These are phyloP conservation scores for Aspiorhynchus laticeps DNA, from an alignment of 2,113 vertebrate species.

Conservation along the genomic window DNA sequence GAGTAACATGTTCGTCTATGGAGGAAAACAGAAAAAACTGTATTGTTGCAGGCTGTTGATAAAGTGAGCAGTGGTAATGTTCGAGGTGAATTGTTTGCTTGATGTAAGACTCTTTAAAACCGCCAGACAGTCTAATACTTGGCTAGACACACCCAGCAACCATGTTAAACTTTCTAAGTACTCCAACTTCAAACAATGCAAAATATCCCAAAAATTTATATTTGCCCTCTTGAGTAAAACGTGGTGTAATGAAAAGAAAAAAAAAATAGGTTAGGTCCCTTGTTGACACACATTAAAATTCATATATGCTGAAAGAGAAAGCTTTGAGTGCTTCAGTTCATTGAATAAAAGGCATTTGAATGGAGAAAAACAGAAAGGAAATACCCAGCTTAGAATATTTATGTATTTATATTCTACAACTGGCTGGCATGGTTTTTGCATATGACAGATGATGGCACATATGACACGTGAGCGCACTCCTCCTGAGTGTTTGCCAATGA, in stretches of 20 bases:
- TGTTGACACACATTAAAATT: conserved; percentile 60
- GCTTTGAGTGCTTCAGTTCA: conserved; percentile 51
- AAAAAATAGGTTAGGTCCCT: conserved; percentile 64
- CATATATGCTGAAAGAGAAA: conserved; percentile 59
- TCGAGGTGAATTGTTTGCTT: conserved; percentile 34
- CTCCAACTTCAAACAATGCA: conserved; percentile 22
- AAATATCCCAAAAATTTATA: conserved; percentile 17
- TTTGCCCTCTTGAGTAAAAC: conserved; percentile 9
- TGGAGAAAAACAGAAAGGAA: not conserved
- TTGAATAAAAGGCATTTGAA: conserved; percentile 34
- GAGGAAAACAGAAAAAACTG: not conserved
- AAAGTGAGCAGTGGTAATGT: not conserved
- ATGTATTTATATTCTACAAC: conserved; percentile 11
- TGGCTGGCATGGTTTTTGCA: not conserved
- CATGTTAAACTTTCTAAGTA: conserved; percentile 21
- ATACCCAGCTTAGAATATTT: conserved; percentile 11
- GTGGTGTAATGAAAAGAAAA: not conserved
- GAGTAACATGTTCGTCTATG: conserved; percentile 16
- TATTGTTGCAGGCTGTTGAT: not conserved
- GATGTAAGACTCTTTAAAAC: conserved; percentile 33
- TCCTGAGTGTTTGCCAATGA: conserved; percentile 11
- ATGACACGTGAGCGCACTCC: not conserved
- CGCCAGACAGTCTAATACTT: conserved; percentile 39
- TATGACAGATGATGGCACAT: conserved; percentile 9
- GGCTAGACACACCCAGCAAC: conserved; percentile 6